Conservation (phyloP, 2,797 vertebrate species). For the Dromococcyx pavoninus region DNA sequence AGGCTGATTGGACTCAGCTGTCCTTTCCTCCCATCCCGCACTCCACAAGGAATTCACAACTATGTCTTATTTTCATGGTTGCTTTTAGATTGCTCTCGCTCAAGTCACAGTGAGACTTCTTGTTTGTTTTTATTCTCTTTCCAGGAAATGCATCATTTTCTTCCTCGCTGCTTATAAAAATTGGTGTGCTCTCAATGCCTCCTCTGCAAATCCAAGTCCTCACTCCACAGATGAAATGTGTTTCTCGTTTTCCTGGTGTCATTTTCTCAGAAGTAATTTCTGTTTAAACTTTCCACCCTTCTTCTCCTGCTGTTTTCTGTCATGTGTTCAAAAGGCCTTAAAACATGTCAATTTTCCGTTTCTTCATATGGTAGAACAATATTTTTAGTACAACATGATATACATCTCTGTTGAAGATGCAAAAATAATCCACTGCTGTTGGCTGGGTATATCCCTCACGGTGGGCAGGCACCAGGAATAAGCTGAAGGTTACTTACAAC, state of each 20-base stretch:
- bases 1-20: conserved; percentile 47
- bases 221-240: not conserved
- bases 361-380: not conserved
- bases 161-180: not conserved
- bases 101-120: not conserved
- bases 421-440: not conserved
- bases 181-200: fast-evolving
- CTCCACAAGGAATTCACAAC: not conserved
- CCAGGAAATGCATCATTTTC: not conserved
- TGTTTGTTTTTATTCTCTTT: not conserved
- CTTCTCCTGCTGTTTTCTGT: conserved; percentile 44
- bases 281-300: conserved; percentile 37
- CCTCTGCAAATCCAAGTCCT: not conserved
- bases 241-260: conserved; percentile 15
- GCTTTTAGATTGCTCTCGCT: not conserved
- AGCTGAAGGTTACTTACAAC: not conserved
- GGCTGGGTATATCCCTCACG: not conserved
- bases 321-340: conserved; percentile 3
- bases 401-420: not conserved
- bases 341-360: not conserved
- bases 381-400: not conserved
- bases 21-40: not conserved
- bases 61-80: not conserved
- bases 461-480: not conserved
- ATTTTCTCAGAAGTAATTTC: conserved; percentile 36